Base-by-base conservation (phyloP, 1,140 invertebrate genomes). In the Galendromus occidentalis region DNA sequence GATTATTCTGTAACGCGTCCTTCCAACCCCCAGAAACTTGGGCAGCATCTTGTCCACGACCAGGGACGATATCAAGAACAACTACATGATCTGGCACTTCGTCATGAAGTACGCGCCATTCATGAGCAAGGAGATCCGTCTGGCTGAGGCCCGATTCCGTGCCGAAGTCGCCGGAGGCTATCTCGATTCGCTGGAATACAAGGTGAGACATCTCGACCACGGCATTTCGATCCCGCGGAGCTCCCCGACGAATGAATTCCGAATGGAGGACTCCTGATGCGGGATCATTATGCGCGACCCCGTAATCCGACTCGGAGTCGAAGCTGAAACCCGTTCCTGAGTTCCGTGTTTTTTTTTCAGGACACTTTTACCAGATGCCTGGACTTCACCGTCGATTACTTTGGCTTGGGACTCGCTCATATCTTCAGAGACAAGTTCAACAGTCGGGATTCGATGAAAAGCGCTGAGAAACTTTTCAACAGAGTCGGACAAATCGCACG, bases 41-140 rank as follows among this genome's bases (percentile, higher is more conserved):
- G 25, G 51, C 14, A 59, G 33, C 25, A 33, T 59, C 14, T 22
- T 59, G 9, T 59, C 51, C 25, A 59, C 51, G 2, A 29, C 51
- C 17, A 33, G 33, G 14, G 51, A 29, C 20, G 51, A 59, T 22
- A 17, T 59, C 22, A 59, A 59, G 9, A 59, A 25, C 33, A 25
- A 14, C 22, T 59, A 59, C 51, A 59, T 59, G 22, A 18, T 59
- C 25, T 59, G 51, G 51, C 51, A 59, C 20, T 25, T 59, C 51
- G 51, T 59, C 12, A 17, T 59, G 51, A 59, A 59, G 22, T 59
- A 29, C 25, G 33, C 51, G 1, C 51, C 51, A 1, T 59, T 59
- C 51, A 17, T 59, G 51, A 33, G 51, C 51, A 59, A 59, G 25
- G 51, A 59, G 22, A 59, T 59, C 20, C 25, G 51, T 17, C 51